Percentiles rank a stretch among this genome's conserved stretches.
phyloP scores from a whole-genome alignment of 1,140 invertebrate genomes.

The Drosophila littoralis region DNA sequence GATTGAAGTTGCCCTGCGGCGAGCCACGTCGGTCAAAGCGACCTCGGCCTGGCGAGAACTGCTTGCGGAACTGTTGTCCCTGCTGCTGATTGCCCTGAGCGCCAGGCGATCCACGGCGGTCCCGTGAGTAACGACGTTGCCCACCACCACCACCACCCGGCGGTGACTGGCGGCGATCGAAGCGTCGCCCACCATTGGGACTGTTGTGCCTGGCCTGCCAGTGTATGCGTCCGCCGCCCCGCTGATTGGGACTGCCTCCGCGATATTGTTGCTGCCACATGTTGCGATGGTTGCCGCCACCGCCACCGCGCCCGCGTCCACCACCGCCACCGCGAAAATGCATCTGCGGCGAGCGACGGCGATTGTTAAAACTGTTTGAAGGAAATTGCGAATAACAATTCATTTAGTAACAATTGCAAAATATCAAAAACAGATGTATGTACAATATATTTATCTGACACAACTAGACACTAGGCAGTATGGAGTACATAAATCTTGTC shows the following conservation, averaged over 20 bases:
- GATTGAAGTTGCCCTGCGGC: constrained; percentile 35
- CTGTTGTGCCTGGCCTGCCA: constrained; percentile 70
- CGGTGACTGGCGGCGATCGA: constrained; percentile 69
- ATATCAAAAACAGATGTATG: not conserved
- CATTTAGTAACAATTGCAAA: constrained; percentile 3
- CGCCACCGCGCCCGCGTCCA: constrained; percentile 37
- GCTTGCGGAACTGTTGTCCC: constrained; percentile 68
- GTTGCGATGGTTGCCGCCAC: constrained; percentile 72
- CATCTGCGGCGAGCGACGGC: constrained; percentile 72
- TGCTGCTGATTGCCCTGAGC: constrained; percentile 42
- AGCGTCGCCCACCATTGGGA: constrained; percentile 67
- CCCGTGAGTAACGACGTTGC: constrained; percentile 67
- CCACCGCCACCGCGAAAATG: constrained; percentile 66
- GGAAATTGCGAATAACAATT: constrained; percentile 8
- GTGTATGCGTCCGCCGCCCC: constrained; percentile 62
- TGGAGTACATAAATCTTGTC: too few species aligned
- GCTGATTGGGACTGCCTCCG: constrained; percentile 38
- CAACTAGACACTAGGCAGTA: too few species aligned
- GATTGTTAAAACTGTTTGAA: constrained; percentile 68
- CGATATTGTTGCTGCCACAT: constrained; percentile 51
- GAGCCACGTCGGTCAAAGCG: constrained; percentile 62
- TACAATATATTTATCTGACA: not conserved
- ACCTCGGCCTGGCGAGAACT: constrained; percentile 67
- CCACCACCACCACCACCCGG: constrained; percentile 24
- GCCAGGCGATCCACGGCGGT: constrained; percentile 67